A percentile compares a stretch with the other conserved stretches of the same genome.
Evolutionary conservation across 2,113 vertebrate genomes (phyloP).

Genomic region (Saguinus midas): DNA sequence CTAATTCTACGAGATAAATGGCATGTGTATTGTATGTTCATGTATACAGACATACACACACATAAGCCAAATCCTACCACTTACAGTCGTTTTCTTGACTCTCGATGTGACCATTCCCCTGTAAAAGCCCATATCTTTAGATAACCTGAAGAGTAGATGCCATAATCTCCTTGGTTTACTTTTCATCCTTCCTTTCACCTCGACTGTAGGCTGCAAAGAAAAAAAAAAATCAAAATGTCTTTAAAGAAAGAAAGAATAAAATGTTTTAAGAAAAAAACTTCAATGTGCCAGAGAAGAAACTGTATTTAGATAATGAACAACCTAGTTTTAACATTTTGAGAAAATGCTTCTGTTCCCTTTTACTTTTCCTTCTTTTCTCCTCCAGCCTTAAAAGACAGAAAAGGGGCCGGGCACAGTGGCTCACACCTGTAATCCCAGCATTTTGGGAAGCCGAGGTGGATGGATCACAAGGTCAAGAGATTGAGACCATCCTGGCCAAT

Average conservation of each 20-base stretch:
- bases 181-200: neutral
- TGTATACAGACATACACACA: neutral
- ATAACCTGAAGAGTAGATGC: neutral
- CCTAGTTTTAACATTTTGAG: slow-evolving; percentile 2
- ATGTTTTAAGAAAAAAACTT: neutral
- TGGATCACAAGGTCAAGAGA: too few species aligned
- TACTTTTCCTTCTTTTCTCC: neutral
- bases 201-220: neutral
- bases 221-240: neutral
- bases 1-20: slow-evolving; percentile 6
- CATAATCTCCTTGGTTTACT: neutral
- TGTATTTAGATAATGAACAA: neutral
- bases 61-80: neutral
- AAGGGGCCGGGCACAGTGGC: too few species aligned
- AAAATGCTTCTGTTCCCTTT: neutral
- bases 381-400: neutral
- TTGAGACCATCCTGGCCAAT: too few species aligned
- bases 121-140: neutral
- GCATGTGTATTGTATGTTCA: neutral
- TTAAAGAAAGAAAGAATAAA: slow-evolving; percentile 2
- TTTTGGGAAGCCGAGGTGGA: too few species aligned
- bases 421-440: too few species aligned
- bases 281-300: neutral
- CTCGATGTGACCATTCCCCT: neutral
- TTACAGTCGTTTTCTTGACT: neutral